phyloP scores from a whole-genome alignment of 2,113 vertebrate genomes.

The Pomatorhinus ruficollis region DNA sequence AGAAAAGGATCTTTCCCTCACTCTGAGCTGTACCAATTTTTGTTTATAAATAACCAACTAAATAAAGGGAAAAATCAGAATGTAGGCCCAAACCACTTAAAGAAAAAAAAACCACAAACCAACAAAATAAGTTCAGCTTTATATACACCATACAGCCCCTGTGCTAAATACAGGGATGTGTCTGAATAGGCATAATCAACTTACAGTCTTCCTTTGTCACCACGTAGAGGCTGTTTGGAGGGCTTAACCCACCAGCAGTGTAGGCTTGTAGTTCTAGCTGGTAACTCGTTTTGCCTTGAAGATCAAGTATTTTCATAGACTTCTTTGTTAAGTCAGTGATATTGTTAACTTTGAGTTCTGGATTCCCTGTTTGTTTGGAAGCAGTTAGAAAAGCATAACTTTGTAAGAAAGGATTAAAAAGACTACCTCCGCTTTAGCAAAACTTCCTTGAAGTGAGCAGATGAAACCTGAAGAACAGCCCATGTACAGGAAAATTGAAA shows the following conservation, averaged over 20 bases:
- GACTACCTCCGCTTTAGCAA: not conserved
- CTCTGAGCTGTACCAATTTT: not conserved
- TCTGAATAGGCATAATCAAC: not conserved
- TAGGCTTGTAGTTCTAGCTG: conserved; percentile 76
- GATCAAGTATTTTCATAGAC: conserved; percentile 74
- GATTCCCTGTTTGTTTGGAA: conserved; percentile 58
- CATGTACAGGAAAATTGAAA: not conserved
- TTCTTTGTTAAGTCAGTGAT: conserved; percentile 77
- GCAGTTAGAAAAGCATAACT: not conserved
- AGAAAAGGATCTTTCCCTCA: not conserved
- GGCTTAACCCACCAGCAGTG: conserved; percentile 74
- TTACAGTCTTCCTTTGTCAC: conserved; percentile 82
- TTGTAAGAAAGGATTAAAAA: not conserved
- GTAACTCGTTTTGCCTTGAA: conserved; percentile 81
- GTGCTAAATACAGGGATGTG: not conserved
- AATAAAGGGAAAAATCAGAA: not conserved
- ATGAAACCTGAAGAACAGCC: not conserved
- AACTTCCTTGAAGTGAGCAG: not conserved
- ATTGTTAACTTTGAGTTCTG: conserved; percentile 75
- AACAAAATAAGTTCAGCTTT: not conserved
- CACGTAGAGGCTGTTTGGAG: conserved; percentile 72
- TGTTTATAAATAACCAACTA: not conserved
- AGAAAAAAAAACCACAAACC: not conserved
- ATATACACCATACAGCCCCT: not conserved
- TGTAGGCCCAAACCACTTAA: not conserved